Conservation (phyloP, 2,888 invertebrate species). For the Itoplectis maculator region DNA sequence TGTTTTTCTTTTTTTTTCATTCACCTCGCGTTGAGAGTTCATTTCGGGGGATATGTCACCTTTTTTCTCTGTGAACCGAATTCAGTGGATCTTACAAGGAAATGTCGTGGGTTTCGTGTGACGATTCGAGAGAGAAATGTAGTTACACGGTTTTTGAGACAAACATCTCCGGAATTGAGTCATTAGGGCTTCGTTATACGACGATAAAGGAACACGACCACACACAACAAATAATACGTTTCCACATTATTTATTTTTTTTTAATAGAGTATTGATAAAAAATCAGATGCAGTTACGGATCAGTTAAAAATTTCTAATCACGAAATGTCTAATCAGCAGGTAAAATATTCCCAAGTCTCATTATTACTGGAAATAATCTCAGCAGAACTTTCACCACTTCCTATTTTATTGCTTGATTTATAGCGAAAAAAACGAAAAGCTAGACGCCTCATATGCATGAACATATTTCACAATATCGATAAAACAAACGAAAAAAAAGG, state of each 20-base stretch:
- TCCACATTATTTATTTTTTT: too few species aligned
- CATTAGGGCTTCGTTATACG: too few species aligned
- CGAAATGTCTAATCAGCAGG: too few species aligned
- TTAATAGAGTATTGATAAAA: too few species aligned
- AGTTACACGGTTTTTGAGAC: too few species aligned
- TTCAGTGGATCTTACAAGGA: not conserved
- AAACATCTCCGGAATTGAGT: too few species aligned
- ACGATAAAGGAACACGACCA: too few species aligned
- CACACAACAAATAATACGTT: too few species aligned
- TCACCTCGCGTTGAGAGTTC: not conserved
- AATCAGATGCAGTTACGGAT: too few species aligned
- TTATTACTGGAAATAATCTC: not conserved
- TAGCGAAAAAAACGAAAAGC: not conserved
- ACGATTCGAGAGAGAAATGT: not conserved
- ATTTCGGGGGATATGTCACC: slow-evolving; percentile 12
- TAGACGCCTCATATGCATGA: not conserved
- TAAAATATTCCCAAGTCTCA: too few species aligned
- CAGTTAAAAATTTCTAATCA: too few species aligned
- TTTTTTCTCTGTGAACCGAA: slow-evolving; percentile 24
- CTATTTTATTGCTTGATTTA: not conserved
- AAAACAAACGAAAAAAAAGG: slow-evolving; percentile 28
- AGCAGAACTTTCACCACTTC: not conserved
- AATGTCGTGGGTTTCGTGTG: too few species aligned
- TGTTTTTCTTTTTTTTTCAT: not conserved
- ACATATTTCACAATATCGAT: slow-evolving; percentile 19